phyloP scores from a whole-genome alignment of 1,140 invertebrate species.

The Dreissena polymorpha region DNA sequence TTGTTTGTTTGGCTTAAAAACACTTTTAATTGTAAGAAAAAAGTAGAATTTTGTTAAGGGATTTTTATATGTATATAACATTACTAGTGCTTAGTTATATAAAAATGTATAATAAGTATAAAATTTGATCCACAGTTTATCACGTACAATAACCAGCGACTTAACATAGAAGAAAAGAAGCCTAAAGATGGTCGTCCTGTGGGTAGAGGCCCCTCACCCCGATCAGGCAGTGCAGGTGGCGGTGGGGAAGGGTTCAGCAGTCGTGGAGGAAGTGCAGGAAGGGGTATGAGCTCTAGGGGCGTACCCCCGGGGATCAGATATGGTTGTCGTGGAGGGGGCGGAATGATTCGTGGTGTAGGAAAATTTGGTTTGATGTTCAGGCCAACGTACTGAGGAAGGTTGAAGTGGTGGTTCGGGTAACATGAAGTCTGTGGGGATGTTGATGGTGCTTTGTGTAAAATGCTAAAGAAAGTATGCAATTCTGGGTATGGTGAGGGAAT shows the following conservation, averaged over 20 bases:
- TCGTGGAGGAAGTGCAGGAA: constrained; percentile 75
- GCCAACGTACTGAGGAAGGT: constrained; percentile 56
- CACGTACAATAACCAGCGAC: constrained; percentile 87
- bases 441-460: constrained; percentile 63
- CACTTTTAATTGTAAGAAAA: too few species aligned
- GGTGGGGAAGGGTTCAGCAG: constrained; percentile 60
- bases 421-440: constrained; percentile 15
- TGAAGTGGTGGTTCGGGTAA: not conserved
- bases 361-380: constrained; percentile 57
- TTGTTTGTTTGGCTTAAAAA: too few species aligned
- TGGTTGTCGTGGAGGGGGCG: constrained; percentile 54
- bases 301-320: constrained; percentile 51
- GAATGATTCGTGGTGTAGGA: constrained; percentile 55
- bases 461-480: constrained; percentile 71
- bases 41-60: too few species aligned
- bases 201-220: constrained; percentile 52
- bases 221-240: constrained; percentile 58
- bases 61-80: too few species aligned
- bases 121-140: constrained; percentile 84
- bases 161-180: constrained; percentile 96
- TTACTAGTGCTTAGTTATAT: too few species aligned
- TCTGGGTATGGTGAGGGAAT: constrained; percentile 59
- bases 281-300: constrained; percentile 56
- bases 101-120: too few species aligned
- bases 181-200: constrained; percentile 79